Conservation (phyloP, 2,797 vertebrate genomes). For the Scolopax bukidnonensis region DNA sequence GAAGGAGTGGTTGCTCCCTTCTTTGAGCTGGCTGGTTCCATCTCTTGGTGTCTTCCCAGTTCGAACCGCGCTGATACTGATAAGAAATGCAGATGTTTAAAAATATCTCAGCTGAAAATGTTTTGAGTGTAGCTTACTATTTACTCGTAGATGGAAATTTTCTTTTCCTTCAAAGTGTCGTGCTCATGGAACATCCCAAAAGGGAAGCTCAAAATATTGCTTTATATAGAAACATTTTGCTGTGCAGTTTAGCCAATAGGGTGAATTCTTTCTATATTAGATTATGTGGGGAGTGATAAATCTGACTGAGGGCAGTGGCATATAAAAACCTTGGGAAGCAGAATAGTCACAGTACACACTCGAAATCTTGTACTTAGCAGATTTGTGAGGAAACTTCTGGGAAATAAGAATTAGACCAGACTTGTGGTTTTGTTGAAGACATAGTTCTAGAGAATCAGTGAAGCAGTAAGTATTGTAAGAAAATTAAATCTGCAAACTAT, state of each 20-base stretch:
- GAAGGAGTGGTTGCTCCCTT: neutral
- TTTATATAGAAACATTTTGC: conserved; percentile 62
- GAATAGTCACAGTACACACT: neutral
- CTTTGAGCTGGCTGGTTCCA: neutral
- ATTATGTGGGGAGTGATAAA: conserved; percentile 62
- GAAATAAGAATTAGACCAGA: conserved; percentile 10
- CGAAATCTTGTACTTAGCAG: neutral
- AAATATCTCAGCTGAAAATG: conserved; percentile 30
- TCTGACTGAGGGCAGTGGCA: conserved; percentile 34
- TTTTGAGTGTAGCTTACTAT: conserved; percentile 15
- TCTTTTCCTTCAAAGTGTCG: conserved; percentile 6
- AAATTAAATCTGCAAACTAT: neutral
- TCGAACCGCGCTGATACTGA: neutral
- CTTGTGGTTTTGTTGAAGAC: neutral
- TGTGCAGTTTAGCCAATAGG: conserved; percentile 51
- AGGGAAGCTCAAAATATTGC: conserved; percentile 52
- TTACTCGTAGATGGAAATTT: conserved; percentile 37
- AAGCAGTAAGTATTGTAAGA: conserved; percentile 58
- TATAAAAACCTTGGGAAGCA: conserved; percentile 41
- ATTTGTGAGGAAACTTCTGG: neutral
- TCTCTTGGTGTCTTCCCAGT: neutral
- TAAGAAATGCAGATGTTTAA: conserved; percentile 33
- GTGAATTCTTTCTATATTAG: conserved; percentile 63
- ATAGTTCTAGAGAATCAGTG: neutral
- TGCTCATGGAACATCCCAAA: conserved; percentile 46